phyloP scores from a whole-genome alignment of 2,113 vertebrate species.

The Thunnus maccoyii region DNA sequence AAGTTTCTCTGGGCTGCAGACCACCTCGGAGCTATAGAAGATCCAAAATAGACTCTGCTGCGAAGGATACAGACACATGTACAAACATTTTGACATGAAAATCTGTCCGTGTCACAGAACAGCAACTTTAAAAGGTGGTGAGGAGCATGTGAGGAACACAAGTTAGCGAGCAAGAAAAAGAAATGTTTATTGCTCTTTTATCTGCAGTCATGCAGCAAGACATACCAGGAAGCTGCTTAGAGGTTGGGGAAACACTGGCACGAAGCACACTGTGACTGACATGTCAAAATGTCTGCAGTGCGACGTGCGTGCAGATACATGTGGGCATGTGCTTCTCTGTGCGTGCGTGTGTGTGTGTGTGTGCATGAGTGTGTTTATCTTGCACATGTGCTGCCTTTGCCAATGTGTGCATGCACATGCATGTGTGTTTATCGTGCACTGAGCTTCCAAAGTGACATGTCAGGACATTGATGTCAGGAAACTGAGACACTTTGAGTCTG shows the following conservation, averaged over 20 bases:
- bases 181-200: slow-evolving; percentile 65
- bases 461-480: slow-evolving; percentile 69
- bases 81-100: slow-evolving; percentile 57
- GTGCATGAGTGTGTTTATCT: slow-evolving; percentile 43
- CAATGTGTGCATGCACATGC: slow-evolving; percentile 26
- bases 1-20: neutral
- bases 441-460: slow-evolving; percentile 57
- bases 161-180: slow-evolving; percentile 24
- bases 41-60: slow-evolving; percentile 15
- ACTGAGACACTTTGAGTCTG: slow-evolving; percentile 59
- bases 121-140: slow-evolving; percentile 53
- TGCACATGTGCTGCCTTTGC: slow-evolving; percentile 27
- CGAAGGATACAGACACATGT: slow-evolving; percentile 3
- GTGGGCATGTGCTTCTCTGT: slow-evolving; percentile 35
- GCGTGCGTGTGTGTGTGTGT: slow-evolving; percentile 35
- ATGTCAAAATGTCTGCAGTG: slow-evolving; percentile 51
- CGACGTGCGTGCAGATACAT: slow-evolving; percentile 50
- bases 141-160: slow-evolving; percentile 27
- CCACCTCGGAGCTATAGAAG: slow-evolving; percentile 43
- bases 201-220: slow-evolving; percentile 71
- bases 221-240: slow-evolving; percentile 45
- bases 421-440: slow-evolving; percentile 32
- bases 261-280: slow-evolving; percentile 45
- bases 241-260: slow-evolving; percentile 59
- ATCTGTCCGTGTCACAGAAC: slow-evolving; percentile 55